Conservation (phyloP, 2,888 invertebrate genomes). For the Craniophora ligustri region DNA sequence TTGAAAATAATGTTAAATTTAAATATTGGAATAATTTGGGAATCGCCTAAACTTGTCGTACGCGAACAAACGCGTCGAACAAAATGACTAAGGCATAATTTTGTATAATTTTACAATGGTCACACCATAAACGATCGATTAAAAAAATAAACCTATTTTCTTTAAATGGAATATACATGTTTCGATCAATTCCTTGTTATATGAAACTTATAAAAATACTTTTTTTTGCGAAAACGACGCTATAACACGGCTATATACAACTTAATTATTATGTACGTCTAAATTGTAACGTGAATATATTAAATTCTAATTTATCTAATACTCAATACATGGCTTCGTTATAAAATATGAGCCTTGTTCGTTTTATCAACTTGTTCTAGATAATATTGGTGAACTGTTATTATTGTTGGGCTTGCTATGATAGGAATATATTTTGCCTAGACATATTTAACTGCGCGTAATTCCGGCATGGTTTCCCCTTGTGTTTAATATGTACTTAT, state of each 20-base stretch:
- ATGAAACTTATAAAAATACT: slow-evolving; percentile 56
- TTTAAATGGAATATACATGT: slow-evolving; percentile 61
- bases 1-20: slow-evolving; percentile 32
- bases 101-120: slow-evolving; percentile 46
- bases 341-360: slow-evolving; percentile 51
- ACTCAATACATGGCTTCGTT: slow-evolving; percentile 49
- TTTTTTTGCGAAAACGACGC: slow-evolving; percentile 38
- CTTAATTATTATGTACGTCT: slow-evolving; percentile 57
- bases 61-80: slow-evolving; percentile 11
- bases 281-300: slow-evolving; percentile 53
- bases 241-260: slow-evolving; percentile 50
- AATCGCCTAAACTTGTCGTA: slow-evolving; percentile 47
- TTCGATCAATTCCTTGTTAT: slow-evolving; percentile 66
- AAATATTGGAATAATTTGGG: slow-evolving; percentile 53
- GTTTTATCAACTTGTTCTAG: slow-evolving; percentile 50
- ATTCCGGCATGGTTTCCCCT: no score
- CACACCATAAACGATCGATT: slow-evolving; percentile 52
- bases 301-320: slow-evolving; percentile 54
- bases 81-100: slow-evolving; percentile 21
- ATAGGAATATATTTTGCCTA: slow-evolving; percentile 11
- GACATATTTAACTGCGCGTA: no score
- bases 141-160: slow-evolving; percentile 53
- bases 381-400: slow-evolving; percentile 20
- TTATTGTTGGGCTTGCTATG: slow-evolving; percentile 21
- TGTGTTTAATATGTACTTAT: no score